Evolutionary conservation across 2,113 vertebrate species (phyloP).

Genomic region (Heterocephalus glaber): DNA sequence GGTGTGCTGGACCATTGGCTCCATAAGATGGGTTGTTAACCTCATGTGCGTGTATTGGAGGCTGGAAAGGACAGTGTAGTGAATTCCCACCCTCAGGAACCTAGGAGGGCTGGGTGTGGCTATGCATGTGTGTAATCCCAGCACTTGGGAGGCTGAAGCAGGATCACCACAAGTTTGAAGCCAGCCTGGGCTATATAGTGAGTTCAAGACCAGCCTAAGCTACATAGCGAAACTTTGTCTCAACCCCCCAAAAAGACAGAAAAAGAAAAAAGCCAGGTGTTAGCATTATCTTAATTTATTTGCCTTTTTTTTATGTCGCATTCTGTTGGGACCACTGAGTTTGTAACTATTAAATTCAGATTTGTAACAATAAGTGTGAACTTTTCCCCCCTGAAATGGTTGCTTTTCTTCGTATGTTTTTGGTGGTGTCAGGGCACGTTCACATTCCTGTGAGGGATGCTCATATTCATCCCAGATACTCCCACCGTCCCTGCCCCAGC

Average conservation of each 20-base stretch:
- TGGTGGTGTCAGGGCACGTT: not conserved
- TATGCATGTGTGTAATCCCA: not conserved
- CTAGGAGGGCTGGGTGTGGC: constrained; percentile 75
- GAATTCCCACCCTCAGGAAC: constrained; percentile 91
- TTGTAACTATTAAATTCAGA: not conserved
- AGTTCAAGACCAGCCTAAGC: not conserved
- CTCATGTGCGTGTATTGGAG: constrained; percentile 69
- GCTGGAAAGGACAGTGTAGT: constrained; percentile 88
- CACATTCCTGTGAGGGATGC: not conserved
- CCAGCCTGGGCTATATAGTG: not conserved
- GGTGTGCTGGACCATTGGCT: constrained; percentile 62
- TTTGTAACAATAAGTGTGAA: not conserved
- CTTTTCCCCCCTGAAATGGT: not conserved
- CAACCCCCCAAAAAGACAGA: not conserved
- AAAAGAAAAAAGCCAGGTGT: not conserved
- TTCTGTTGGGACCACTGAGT: not conserved
- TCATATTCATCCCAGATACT: not conserved
- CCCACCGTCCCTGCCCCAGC: not conserved
- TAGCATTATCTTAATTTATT: not conserved
- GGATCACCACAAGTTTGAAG: not conserved
- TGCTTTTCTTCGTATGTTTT: not conserved
- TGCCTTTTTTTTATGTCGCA: not conserved
- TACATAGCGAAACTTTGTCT: not conserved
- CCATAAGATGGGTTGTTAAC: constrained; percentile 62
- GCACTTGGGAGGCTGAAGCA: not conserved